Conservation (phyloP, 2,113 vertebrate species). For the Cricetomys ansorgei region DNA sequence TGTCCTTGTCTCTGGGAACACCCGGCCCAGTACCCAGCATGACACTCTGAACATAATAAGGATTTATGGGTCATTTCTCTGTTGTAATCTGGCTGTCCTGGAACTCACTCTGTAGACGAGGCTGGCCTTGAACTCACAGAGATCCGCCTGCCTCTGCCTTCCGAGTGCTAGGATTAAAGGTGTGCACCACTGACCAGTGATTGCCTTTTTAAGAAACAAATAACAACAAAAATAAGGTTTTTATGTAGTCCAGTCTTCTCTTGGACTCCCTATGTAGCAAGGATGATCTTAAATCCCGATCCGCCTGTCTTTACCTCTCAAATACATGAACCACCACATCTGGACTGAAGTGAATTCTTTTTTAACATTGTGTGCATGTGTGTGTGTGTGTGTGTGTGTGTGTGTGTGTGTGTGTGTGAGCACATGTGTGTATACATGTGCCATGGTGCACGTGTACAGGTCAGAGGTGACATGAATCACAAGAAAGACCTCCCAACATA, state of each 20-base stretch:
- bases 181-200: no score
- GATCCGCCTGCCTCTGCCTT: no score
- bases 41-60: rapidly evolving
- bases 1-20: neutral
- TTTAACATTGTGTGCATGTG: neutral
- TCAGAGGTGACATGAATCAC: neutral
- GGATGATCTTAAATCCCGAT: neutral
- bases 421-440: neutral
- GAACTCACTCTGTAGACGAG: no score
- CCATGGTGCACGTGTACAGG: neutral
- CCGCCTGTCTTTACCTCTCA: neutral
- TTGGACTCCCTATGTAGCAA: neutral
- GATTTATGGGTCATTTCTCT: no score
- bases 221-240: neutral
- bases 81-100: no score
- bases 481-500: neutral
- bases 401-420: neutral
- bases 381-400: no score
- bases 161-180: no score
- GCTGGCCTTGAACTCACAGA: no score
- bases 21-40: rapidly evolving
- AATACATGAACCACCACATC: neutral
- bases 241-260: neutral
- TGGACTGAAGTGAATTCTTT: neutral
- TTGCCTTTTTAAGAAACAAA: neutral